phyloP scores from a whole-genome alignment of 2,888 invertebrate species.

The Gibbula magus region DNA sequence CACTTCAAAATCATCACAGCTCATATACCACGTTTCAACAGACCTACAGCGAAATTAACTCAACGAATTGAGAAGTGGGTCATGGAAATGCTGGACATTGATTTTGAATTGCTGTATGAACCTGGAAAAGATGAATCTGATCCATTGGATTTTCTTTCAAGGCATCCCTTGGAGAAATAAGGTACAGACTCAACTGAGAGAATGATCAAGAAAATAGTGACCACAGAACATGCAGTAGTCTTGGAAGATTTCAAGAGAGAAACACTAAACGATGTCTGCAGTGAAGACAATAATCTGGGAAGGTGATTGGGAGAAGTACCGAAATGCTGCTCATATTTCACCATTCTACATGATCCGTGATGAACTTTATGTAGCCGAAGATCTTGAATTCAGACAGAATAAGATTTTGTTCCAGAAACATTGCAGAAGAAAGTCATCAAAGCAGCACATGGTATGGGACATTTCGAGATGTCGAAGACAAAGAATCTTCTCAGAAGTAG shows the following conservation, averaged over 20 bases:
- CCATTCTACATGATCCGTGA: no score
- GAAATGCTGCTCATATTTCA: no score
- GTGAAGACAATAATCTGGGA: no score
- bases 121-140: conserved; percentile 9
- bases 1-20: background rate
- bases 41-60: conserved; percentile 6
- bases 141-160: conserved; percentile 14
- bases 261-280: conserved; percentile 18
- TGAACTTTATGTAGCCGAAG: no score
- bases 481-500: no score
- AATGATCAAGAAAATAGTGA: background rate
- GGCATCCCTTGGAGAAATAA: conserved; percentile 23
- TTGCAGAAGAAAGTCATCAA: no score
- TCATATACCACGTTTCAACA: conserved; percentile 6
- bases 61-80: conserved; percentile 32
- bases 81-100: conserved; percentile 31
- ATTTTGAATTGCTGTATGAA: conserved; percentile 27
- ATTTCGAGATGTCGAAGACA: no score
- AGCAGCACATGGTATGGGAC: no score
- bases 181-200: conserved; percentile 30
- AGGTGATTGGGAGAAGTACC: no score
- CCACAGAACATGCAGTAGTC: conserved; percentile 22
- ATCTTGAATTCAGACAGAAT: no score
- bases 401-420: no score
- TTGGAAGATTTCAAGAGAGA: conserved; percentile 26